Conservation (phyloP, 1,140 invertebrate species). For the Leptopilina clavipes region DNA sequence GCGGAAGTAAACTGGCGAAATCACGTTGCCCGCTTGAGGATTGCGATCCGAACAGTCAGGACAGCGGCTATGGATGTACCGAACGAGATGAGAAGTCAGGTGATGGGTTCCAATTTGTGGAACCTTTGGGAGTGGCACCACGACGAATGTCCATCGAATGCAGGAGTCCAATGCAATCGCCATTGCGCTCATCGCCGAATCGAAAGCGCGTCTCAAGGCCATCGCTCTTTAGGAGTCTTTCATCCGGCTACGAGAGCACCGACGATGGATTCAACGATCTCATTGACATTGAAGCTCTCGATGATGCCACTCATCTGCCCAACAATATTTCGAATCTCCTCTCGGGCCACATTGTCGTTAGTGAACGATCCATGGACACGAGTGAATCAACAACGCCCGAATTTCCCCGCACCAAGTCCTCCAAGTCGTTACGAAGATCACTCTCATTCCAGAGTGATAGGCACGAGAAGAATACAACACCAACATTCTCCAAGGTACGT, state of each 20-base stretch:
- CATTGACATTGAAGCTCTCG: conserved; percentile 77
- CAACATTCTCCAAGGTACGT: conserved; percentile 64
- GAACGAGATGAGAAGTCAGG: conserved; percentile 57
- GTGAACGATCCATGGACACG: conserved; percentile 57
- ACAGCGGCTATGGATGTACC: conserved; percentile 75
- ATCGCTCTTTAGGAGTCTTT: conserved; percentile 73
- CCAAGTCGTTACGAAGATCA: conserved; percentile 64
- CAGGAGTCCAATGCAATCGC: conserved; percentile 66
- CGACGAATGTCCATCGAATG: conserved; percentile 63
- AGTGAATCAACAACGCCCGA: conserved; percentile 62
- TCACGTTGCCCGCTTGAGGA: conserved; percentile 67
- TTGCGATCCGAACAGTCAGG: conserved; percentile 77
- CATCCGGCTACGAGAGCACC: conserved; percentile 77
- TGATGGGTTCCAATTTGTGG: conserved; percentile 71
- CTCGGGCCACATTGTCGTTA: conserved; percentile 60
- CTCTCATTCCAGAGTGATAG: conserved; percentile 58
- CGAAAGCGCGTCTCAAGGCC: conserved; percentile 40
- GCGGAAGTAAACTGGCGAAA: conserved; percentile 47
- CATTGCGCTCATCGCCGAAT: conserved; percentile 52
- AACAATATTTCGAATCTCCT: conserved; percentile 63
- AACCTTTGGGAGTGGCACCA: conserved; percentile 75
- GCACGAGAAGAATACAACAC: conserved; percentile 49
- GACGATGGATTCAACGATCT: conserved; percentile 83
- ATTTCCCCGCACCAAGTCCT: conserved; percentile 68
- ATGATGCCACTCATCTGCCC: conserved; percentile 61